Evolutionary conservation across 2,797 vertebrate genomes (phyloP).

Genomic region (Notolabrus celidotus): DNA sequence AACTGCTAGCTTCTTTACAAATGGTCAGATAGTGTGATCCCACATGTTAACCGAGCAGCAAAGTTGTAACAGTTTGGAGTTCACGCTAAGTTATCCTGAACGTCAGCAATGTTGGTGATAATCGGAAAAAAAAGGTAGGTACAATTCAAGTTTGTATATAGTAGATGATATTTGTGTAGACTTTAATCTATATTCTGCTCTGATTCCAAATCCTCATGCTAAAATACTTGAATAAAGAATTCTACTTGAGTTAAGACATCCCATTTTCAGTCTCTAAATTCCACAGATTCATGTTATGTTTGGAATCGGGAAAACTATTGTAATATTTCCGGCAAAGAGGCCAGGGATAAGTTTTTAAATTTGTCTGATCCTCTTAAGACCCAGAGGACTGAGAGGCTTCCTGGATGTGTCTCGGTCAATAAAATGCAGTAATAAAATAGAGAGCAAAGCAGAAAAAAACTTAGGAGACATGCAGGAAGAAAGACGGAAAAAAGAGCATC

Average conservation of each 20-base stretch:
- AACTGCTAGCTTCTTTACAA: too few relatives aligned
- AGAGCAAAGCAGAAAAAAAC: slow-evolving; percentile 50
- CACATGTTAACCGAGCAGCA: too few relatives aligned
- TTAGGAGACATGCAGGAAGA: slow-evolving; percentile 23
- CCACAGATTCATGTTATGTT: slow-evolving; percentile 4
- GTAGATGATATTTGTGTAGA: too few relatives aligned
- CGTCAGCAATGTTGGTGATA: too few relatives aligned
- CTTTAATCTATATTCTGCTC: too few relatives aligned
- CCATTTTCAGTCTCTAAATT: background rate
- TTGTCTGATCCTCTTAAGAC: slow-evolving; percentile 12
- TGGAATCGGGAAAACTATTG: background rate
- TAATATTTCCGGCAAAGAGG: background rate
- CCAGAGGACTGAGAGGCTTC: background rate
- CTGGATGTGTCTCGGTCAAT: slow-evolving; percentile 6
- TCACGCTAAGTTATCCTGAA: too few relatives aligned
- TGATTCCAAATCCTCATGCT: too few relatives aligned
- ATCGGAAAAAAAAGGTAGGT: too few relatives aligned
- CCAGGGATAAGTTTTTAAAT: background rate
- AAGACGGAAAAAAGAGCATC: slow-evolving; percentile 15
- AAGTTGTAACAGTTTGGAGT: too few relatives aligned
- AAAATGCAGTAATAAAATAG: slow-evolving; percentile 44
- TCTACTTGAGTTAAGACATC: background rate
- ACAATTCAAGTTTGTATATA: too few relatives aligned
- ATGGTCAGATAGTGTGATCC: too few relatives aligned
- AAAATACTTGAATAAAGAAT: too few relatives aligned